phyloP scores from a whole-genome alignment of 2,888 invertebrate species.

The Helicoverpa assulta region DNA sequence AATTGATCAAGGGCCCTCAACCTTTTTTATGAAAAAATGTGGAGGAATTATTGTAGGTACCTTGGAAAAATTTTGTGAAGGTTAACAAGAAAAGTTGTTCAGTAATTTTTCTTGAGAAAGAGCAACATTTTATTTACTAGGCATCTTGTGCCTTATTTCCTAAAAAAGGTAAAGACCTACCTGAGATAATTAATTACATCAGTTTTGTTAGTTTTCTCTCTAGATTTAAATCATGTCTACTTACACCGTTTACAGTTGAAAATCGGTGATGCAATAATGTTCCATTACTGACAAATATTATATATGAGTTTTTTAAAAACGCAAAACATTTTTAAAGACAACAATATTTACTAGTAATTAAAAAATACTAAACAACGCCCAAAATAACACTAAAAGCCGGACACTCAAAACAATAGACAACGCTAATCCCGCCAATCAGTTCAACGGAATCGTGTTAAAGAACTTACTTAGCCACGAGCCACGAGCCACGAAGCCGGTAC shows the following conservation, averaged over 20 bases:
- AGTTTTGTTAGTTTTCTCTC: too few relatives aligned
- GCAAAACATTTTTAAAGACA: too few relatives aligned
- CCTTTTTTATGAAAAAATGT: background rate
- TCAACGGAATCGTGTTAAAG: slow-evolving; percentile 50
- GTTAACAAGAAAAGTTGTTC: background rate
- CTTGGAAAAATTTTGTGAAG: background rate
- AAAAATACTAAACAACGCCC: slow-evolving; percentile 2
- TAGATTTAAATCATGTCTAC: too few relatives aligned
- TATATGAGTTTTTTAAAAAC: too few relatives aligned
- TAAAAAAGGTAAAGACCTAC: too few relatives aligned
- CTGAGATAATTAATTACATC: too few relatives aligned
- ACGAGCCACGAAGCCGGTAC: slow-evolving; percentile 34
- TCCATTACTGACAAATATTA: too few relatives aligned
- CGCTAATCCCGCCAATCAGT: slow-evolving; percentile 59
- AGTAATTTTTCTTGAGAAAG: background rate
- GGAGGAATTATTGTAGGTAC: background rate
- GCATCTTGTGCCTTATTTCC: too few relatives aligned
- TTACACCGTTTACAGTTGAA: too few relatives aligned
- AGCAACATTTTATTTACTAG: background rate
- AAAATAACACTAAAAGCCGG: background rate
- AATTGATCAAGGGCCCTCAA: slow-evolving; percentile 37
- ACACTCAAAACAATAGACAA: slow-evolving; percentile 32
- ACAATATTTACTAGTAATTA: too few relatives aligned
- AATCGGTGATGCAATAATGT: too few relatives aligned
- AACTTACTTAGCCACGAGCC: slow-evolving; percentile 48